These are phyloP conservation scores for Pseudomyrmex concolor DNA, from an alignment of 1,140 invertebrate genomes.

Conservation along the genomic window DNA sequence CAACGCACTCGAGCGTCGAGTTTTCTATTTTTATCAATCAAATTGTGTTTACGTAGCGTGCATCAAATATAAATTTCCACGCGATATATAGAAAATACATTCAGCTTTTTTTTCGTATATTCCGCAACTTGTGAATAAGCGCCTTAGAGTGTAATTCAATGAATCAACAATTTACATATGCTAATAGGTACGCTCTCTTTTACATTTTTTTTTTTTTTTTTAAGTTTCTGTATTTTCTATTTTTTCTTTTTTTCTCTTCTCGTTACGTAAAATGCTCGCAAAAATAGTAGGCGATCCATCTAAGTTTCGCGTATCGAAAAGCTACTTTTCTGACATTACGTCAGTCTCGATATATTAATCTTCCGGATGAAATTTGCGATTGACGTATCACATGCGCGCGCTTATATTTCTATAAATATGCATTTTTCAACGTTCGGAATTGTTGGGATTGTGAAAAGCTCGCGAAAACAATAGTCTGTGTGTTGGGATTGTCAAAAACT, in stretches of 20 bases:
- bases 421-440: not conserved
- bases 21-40: not conserved
- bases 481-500: not conserved
- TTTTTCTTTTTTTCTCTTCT: not conserved
- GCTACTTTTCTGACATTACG: too few relatives aligned
- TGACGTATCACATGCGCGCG: not conserved
- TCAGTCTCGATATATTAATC: constrained; percentile 17
- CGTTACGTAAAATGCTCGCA: not conserved
- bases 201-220: not conserved
- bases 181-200: not conserved
- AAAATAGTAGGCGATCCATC: not conserved
- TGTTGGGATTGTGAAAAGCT: not conserved
- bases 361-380: constrained; percentile 1
- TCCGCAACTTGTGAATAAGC: not conserved
- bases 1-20: too few relatives aligned
- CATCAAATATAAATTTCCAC: not conserved
- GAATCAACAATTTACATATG: constrained; percentile 11
- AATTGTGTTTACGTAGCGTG: not conserved
- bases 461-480: constrained; percentile 6
- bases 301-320: too few relatives aligned
- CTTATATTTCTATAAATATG: not conserved
- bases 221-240: too few relatives aligned
- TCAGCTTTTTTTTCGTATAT: not conserved
- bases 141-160: not conserved
- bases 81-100: not conserved